Base-by-base conservation (phyloP, 1,140 invertebrate genomes). In the Aricia agestis region DNA sequence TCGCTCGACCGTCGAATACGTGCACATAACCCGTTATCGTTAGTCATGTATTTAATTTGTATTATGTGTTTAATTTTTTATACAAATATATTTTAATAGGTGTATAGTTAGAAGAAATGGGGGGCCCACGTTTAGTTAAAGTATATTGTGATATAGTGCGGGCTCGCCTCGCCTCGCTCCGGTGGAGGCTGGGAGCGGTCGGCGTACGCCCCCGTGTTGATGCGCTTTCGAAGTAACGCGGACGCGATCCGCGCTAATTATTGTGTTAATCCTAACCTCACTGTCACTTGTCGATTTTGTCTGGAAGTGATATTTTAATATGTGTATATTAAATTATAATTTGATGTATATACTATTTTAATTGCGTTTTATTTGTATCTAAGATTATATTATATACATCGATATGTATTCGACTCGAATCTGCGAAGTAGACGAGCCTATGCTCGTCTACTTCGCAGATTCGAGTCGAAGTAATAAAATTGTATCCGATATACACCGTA, bases 101-200 rank as follows among this genome's bases (percentile, higher is more conserved):
- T 76, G 76, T 81, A 82, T 83, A 81, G 72, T 78, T 83, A 87
- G 84, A 79, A 81, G 82, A 78, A 82, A 84, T 85, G 82, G 79
- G 81, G 79, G 80, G 83, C 76, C 82, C 85, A 77, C 74, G 76
- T 84, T 87, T 87, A 83, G 80, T 87, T 90, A 83, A 84, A 85
- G 82, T 77, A 72, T 84, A 87, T 88, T 90, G 87, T 90, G 87
- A 90, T 90, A 90, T 85, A 84, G 80, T 79, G 78, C 78, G 84
- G 85, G 87, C 82, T 78, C 80, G 74, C 79, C 69, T 68, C 72
- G 82, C 79, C 87, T 83, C 84, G 81, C 76, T 89, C 85, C 85
- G 84, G 9, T 9, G 2, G 45, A 52, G 45, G 10, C 11, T 52
- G 6, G 45, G 45, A 15, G 45, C 45, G 45, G 45, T 3, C 45